Evolutionary conservation across 2,797 vertebrate genomes (phyloP).

Genomic region (Darevskia mixta): DNA sequence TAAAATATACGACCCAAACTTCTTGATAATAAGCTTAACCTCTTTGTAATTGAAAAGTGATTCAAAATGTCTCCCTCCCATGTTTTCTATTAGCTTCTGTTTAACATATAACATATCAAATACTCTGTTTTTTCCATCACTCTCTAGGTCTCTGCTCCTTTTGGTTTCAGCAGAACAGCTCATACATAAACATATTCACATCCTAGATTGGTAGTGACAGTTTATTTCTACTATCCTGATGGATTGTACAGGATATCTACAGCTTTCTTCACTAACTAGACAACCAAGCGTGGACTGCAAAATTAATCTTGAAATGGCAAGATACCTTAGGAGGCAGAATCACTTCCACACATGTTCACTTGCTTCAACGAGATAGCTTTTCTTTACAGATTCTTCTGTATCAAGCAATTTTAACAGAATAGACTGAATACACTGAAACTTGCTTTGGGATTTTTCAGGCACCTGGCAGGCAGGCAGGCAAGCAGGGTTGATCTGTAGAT

Average conservation of each 20-base stretch:
- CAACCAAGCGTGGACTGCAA: slow-evolving; percentile 68
- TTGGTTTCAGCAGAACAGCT: slow-evolving; percentile 65
- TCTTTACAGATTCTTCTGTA: slow-evolving; percentile 24
- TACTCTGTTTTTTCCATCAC: slow-evolving; percentile 48
- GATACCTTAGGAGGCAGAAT: slow-evolving; percentile 72
- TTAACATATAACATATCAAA: slow-evolving; percentile 55
- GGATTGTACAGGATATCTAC: slow-evolving; percentile 70
- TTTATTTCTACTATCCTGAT: slow-evolving; percentile 72
- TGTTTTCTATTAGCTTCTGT: slow-evolving; percentile 46
- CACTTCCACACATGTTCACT: slow-evolving; percentile 56
- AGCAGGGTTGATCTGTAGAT: not conserved
- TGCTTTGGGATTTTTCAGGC: slow-evolving; percentile 1
- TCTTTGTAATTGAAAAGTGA: slow-evolving; percentile 41
- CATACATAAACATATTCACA: slow-evolving; percentile 70
- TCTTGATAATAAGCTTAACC: slow-evolving; percentile 23
- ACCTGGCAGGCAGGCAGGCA: not conserved
- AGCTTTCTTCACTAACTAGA: slow-evolving; percentile 74
- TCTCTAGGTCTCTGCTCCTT: slow-evolving; percentile 54
- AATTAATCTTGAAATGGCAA: slow-evolving; percentile 66
- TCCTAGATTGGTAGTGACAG: slow-evolving; percentile 64
- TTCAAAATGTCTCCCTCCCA: slow-evolving; percentile 27
- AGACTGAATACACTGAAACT: not conserved
- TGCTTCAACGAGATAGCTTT: slow-evolving; percentile 49
- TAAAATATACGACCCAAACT: slow-evolving; percentile 31
- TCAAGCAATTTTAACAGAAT: slow-evolving; percentile 7